Evolutionary conservation across 1,140 invertebrate genomes (phyloP), one percentile per base, ranked within the genome.

Genomic region (Nilaparvata lugens): DNA sequence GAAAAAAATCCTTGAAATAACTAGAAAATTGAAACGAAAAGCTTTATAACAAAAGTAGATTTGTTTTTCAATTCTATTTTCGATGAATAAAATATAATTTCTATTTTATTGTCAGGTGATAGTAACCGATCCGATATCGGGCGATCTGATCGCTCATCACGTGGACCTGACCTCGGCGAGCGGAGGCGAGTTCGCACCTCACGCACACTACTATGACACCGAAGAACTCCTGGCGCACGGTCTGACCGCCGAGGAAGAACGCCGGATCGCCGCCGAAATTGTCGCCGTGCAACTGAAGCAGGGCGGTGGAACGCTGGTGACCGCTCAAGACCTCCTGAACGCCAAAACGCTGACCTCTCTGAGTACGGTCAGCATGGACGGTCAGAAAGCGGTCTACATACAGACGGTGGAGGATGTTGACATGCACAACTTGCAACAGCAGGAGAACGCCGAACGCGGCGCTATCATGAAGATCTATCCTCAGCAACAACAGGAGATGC

Each of bases 281-380:
- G 76, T 78, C 51, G 77, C 77, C 9, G 77, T 79, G 1, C 77
- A 79, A 60, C 69, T 78, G n/a, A 76, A 72, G 55, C 76, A 76
- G 60, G 74, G 76, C 19, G 31, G 53, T 35, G 9, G n/a, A n/a
- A n/a, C n/a, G n/a, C n/a, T n/a, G n/a, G n/a, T 28, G 28, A 28
- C 28, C 28, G 9, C 28, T 48, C 45, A n/a, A 11, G 57, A 58
- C 48, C 48, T 58, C 14, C 24, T 58, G 24, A 48, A 28, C 21
- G 9, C 57, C 16, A 58, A 42, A 24, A 59, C 65, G 11, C 52
- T 68, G 18, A 60, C 64, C 56, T 61, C 67, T 45, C 42, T 64
- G 6, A 25, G 59, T 14, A 61, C 59, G 18, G 58, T 65, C n/a
- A 45, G 59, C 13, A 57, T 64, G 7, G 63, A 68, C 56, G 62